These are phyloP conservation scores for Anableps anableps DNA, from an alignment of 2,797 vertebrate genomes.

Conservation along the genomic window DNA sequence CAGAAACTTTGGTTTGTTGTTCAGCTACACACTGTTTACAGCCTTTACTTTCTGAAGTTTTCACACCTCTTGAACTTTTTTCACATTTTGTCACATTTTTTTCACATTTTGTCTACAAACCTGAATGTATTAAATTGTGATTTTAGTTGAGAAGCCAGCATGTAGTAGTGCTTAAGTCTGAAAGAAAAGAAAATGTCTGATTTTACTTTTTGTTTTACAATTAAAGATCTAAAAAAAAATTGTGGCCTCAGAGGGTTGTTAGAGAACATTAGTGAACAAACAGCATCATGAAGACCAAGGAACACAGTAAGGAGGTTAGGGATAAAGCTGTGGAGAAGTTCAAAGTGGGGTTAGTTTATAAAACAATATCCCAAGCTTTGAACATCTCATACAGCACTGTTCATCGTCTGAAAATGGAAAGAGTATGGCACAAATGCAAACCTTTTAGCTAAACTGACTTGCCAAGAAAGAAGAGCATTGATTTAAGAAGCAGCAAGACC, in stretches of 20 bases:
- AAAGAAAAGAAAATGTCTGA: neutral
- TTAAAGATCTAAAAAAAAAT: neutral
- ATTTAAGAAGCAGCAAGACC: neutral
- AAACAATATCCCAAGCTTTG: neutral
- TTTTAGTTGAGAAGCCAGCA: neutral
- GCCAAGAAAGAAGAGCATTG: no score
- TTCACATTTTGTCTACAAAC: neutral
- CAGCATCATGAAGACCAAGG: neutral
- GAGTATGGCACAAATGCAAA: neutral
- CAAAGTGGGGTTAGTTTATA: neutral
- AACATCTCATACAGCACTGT: neutral
- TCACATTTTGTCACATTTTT: neutral
- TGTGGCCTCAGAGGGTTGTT: neutral
- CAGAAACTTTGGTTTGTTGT: slow-evolving; percentile 50
- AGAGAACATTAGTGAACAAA: neutral
- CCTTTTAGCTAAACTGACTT: neutral
- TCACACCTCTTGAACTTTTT: neutral
- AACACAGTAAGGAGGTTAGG: neutral
- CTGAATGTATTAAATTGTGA: neutral
- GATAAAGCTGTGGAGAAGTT: neutral
- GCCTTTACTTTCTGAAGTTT: neutral
- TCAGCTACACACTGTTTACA: slow-evolving; percentile 36
- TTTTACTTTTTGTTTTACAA: neutral
- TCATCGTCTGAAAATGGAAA: neutral
- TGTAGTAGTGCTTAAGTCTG: no score